Percentiles rank a stretch among this genome's conserved stretches.
These are phyloP conservation scores for Euwallacea similis DNA, from an alignment of 1,140 invertebrate genomes.

Conservation along the genomic window DNA sequence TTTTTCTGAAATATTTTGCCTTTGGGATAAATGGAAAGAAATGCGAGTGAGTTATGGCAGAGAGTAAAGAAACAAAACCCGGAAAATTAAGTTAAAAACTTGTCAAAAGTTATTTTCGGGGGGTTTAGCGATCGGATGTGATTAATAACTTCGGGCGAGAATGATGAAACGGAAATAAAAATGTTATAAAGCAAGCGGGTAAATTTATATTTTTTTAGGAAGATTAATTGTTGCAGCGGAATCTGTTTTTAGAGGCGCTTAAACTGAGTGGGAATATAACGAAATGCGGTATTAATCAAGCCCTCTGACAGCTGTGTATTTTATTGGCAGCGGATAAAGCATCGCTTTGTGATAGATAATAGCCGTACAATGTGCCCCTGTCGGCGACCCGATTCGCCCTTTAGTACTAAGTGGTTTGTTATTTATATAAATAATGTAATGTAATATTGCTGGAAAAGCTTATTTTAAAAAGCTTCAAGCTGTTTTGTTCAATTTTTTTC, in stretches of 20 bases:
- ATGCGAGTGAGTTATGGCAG: no score
- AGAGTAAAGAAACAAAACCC: neutral
- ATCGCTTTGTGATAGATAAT: constrained; percentile 21
- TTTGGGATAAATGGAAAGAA: no score
- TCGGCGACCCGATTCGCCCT: constrained; percentile 1
- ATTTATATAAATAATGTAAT: no score
- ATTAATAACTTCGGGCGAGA: constrained; percentile 2
- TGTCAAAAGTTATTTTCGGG: constrained; percentile 1
- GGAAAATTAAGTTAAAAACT: constrained; percentile 6
- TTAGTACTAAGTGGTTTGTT: no score
- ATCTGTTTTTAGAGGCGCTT: constrained; percentile 31
- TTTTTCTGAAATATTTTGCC: no score
- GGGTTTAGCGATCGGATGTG: neutral
- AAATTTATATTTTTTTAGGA: constrained; percentile 29
- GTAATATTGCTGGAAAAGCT: no score
- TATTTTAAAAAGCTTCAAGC: no score
- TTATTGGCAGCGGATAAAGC: constrained; percentile 24
- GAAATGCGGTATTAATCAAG: constrained; percentile 29
- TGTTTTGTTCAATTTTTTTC: no score
- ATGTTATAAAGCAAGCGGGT: constrained; percentile 25
- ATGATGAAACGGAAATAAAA: constrained; percentile 30
- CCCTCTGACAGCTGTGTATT: constrained; percentile 28
- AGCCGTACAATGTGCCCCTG: neutral
- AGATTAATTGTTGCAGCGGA: constrained; percentile 29
- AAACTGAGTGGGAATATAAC: constrained; percentile 31